A percentile compares a stretch with the other conserved stretches of the same genome.
Conservation (phyloP, 2,113 vertebrate genomes). For the Apeltes quadracus region DNA sequence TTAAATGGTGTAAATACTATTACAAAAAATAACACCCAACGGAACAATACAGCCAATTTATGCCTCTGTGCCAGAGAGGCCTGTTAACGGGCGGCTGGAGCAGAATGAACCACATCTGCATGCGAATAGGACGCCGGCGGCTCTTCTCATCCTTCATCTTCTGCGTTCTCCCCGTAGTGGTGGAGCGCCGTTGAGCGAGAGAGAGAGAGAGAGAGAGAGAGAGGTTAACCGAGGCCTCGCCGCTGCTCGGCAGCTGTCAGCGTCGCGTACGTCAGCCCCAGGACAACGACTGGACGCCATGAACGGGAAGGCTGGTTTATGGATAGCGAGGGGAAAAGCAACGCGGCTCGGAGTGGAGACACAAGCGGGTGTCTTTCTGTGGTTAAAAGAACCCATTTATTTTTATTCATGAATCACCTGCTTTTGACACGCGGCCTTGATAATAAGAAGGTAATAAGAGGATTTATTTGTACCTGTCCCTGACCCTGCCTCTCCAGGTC, state of each 20-base stretch:
- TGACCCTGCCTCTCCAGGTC: slow-evolving; percentile 97
- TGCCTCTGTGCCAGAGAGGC: slow-evolving; percentile 5
- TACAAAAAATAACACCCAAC: slow-evolving; percentile 5
- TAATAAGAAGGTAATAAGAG: neutral
- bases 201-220: too few relatives aligned
- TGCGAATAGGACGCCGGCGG: neutral
- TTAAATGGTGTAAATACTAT: slow-evolving; percentile 27
- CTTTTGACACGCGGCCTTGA: neutral
- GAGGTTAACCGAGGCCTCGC: too few relatives aligned
- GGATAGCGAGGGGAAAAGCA: too few relatives aligned
- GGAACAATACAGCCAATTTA: slow-evolving; percentile 32
- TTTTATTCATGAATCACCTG: neutral
- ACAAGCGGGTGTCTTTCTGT: too few relatives aligned
- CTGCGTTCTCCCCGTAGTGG: neutral
- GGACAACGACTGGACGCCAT: too few relatives aligned
- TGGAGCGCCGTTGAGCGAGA: neutral
- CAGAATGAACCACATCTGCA: slow-evolving; percentile 17
- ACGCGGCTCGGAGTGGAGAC: too few relatives aligned
- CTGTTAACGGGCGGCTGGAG: slow-evolving; percentile 17
- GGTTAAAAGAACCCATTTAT: neutral
- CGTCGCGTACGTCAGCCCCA: too few relatives aligned
- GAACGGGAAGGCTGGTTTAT: too few relatives aligned
- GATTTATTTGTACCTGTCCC: slow-evolving; percentile 87
- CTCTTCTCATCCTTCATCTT: neutral
- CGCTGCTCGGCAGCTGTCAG: too few relatives aligned